Conservation (phyloP, 1,140 invertebrate species). For the Homarus americanus region DNA sequence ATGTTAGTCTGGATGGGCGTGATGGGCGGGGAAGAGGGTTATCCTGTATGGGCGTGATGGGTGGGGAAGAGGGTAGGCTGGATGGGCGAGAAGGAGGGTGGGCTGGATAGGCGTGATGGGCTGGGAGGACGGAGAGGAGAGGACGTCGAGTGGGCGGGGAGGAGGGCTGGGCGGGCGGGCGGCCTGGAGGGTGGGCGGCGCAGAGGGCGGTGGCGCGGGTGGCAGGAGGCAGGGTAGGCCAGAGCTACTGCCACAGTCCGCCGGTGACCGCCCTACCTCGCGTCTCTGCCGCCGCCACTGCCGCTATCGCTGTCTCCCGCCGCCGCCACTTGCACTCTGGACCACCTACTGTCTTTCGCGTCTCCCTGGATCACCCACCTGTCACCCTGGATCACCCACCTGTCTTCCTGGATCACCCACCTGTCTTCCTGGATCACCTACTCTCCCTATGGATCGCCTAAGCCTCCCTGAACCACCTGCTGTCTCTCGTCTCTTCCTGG, state of each 20-base stretch:
- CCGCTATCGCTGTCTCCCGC: neutral
- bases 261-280: slow-evolving; percentile 1
- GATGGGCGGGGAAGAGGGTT: too few relatives aligned
- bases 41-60: too few relatives aligned
- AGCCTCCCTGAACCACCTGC: too few relatives aligned
- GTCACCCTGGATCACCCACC: too few relatives aligned
- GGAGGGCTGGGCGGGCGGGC: neutral
- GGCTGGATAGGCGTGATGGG: neutral
- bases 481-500: too few relatives aligned
- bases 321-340: too few relatives aligned
- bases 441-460: too few relatives aligned
- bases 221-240: neutral
- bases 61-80: neutral
- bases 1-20: too few relatives aligned
- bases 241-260: neutral
- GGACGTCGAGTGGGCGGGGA: neutral
- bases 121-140: neutral
- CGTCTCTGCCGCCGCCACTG: neutral
- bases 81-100: neutral
- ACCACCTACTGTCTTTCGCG: too few relatives aligned
- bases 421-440: too few relatives aligned
- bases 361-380: too few relatives aligned
- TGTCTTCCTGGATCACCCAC: too few relatives aligned
- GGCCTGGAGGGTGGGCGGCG: neutral
- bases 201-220: neutral